phyloP scores from a whole-genome alignment of 2,888 invertebrate species.

The Hofmannophila pseudospretella region DNA sequence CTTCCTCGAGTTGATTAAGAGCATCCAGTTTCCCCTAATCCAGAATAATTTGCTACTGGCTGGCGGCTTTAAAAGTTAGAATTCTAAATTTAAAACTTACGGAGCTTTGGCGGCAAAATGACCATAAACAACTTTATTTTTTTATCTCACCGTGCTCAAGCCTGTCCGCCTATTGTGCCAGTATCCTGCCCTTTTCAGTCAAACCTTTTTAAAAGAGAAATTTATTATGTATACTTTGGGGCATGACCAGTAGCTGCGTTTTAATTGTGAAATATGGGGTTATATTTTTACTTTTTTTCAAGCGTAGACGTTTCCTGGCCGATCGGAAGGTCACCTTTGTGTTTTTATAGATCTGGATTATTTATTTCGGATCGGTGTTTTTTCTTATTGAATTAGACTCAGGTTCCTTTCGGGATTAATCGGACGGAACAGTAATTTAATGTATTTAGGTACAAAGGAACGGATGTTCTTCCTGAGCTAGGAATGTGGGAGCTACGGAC shows the following conservation, averaged over 20 bases:
- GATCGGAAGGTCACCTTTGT: constrained; percentile 67
- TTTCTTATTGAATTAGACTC: constrained; percentile 53
- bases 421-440: constrained; percentile 48
- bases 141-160: constrained; percentile 44
- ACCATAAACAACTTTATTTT: constrained; percentile 68
- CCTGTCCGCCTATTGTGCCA: constrained; percentile 60
- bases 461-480: constrained; percentile 51
- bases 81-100: constrained; percentile 63
- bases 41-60: constrained; percentile 17
- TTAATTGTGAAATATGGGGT: constrained; percentile 76
- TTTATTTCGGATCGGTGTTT: constrained; percentile 39
- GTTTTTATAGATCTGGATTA: constrained; percentile 55
- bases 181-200: constrained; percentile 74
- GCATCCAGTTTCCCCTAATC: constrained; percentile 1
- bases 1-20: background rate
- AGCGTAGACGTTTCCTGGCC: constrained; percentile 50
- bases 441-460: constrained; percentile 43
- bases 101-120: constrained; percentile 71
- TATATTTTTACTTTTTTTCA: constrained; percentile 42
- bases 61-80: constrained; percentile 34
- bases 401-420: constrained; percentile 54
- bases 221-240: constrained; percentile 74
- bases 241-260: constrained; percentile 73
- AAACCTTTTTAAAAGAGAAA: constrained; percentile 72
- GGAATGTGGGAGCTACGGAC: constrained; percentile 23